Evolutionary conservation across 2,797 vertebrate species (phyloP), one percentile per base, ranked within the genome.

Genomic region (Micropoecilia bifurca): DNA sequence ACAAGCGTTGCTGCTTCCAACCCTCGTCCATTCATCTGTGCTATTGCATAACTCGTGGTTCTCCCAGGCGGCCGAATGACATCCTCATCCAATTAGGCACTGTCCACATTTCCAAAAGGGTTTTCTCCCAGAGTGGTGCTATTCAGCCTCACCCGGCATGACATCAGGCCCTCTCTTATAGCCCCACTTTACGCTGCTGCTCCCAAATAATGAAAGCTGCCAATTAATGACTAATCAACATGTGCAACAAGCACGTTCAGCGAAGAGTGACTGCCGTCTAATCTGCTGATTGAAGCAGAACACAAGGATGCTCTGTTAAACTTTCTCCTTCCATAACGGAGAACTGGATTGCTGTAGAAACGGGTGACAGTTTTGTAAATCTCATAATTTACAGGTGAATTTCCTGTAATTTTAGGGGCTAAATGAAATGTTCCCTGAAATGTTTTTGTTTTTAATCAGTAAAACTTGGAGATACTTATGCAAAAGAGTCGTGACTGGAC

Each of bases 21-120:
- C 75, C 74, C 80, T 82, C 69, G 22, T 81, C 75, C 90, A 93
- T 94, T 95, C 92, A 94, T 93, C 87, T 87, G 72, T 80, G 81
- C 84, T 80, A 94, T 95, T 95, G 93, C 93, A 90, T 94, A 94
- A 94, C 90, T 14, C 92, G 86, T 73, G 39, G 88, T 91, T 91
- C 91, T 94, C 84, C 85, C 87, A 90, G 88, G 88, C 92, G 89
- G 82, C 81, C 90, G 91, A 92, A 87, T 90, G 90, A 94, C 94
- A 93, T 93, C 93, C 90, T 95, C 95, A 94, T 95, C 93, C 94
- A 95, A 95, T 96, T 96, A 96, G 93, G 86, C 86, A 91, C 92
- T 88, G 91, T 93, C 93, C 90, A 90, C 76, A 46, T 93, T 94
- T 92, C 94, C 92, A 93, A 95, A 95, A 94, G 91, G 90, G 90